A percentile compares a stretch with the other conserved stretches of the same genome.
Conservation (phyloP, 2,888 invertebrate species). For the Agriopis marginaria region DNA sequence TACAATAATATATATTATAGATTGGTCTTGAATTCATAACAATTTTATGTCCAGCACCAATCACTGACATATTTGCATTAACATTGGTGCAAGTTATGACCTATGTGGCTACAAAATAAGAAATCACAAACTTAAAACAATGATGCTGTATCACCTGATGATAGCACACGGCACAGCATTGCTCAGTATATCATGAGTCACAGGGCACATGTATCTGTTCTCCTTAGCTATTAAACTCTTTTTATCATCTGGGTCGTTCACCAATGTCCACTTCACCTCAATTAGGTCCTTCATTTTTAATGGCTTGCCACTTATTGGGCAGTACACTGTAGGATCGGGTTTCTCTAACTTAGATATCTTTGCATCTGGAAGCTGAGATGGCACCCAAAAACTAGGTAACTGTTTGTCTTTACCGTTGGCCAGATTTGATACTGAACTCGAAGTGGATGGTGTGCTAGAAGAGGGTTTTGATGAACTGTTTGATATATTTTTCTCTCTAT, state of each 20-base stretch:
- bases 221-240: constrained; percentile 95
- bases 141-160: constrained; percentile 82
- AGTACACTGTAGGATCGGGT: constrained; percentile 76
- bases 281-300: constrained; percentile 97
- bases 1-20: not conserved
- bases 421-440: constrained; percentile 92
- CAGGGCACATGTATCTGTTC: constrained; percentile 98
- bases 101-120: not conserved
- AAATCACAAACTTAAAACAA: not conserved
- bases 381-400: constrained; percentile 98
- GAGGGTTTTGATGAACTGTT: constrained; percentile 63
- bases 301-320: constrained; percentile 88
- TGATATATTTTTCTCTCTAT: constrained; percentile 92
- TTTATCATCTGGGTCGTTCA: constrained; percentile 95
- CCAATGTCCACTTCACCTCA: constrained; percentile 95
- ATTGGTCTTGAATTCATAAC: not conserved
- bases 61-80: not conserved
- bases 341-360: constrained; percentile 86
- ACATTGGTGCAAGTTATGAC: not conserved
- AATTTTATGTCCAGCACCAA: not conserved
- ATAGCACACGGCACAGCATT: constrained; percentile 98
- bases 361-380: constrained; percentile 96
- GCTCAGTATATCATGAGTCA: constrained; percentile 97
- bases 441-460: constrained; percentile 49
- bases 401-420: constrained; percentile 91